Evolutionary conservation across 2,113 vertebrate species (phyloP), one percentile per base, ranked within the genome.

Genomic region (Pyrgilauda ruficollis): DNA sequence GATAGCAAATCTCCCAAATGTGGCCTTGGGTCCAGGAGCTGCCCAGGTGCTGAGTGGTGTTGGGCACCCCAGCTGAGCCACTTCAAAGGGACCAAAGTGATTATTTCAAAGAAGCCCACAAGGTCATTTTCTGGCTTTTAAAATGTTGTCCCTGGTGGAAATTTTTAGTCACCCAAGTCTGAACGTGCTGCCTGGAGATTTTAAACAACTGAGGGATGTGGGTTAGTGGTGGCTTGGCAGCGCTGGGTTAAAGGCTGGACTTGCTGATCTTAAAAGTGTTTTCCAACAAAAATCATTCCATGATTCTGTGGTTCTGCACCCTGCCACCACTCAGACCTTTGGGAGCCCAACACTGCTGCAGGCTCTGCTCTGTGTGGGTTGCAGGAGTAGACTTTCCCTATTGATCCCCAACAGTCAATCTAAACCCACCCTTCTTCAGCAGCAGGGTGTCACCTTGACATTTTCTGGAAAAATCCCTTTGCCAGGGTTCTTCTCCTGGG

Each of bases 361-460:
- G 63, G 87, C 26, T 55, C 53, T 78, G 43, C 66, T 55, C 82
- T 43, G 56, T 63, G 62, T 2, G 64, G 46, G 3, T 49, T n/a
- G 43, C 41, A 58, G 62, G 31, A 61, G 56, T 0, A 6, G 41
- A 10, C 3, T 69, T 83, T 4, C 37, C 24, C 3, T 76, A 13
- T 2, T 43, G 44, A n/a, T 35, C 17, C 62, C 26, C 8, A 20
- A 1, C 0, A 15, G 5, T 9, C 21, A 15, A 3, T 4, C 35
- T 6, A 41, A 90, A 56, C 21, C 39, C 1, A 4, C 23, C 27
- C 31, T 27, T 13, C n/a, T 15, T 16, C 41, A 76, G 39, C 41
- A 89, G 39, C 20, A 72, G 69, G 39, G 5, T 41, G 41, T 41
- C 41, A 41, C 41, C 14, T 6, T 41, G 41, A 15, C 13, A 41